Evolutionary conservation across 1,140 invertebrate genomes (phyloP).

Genomic region (Ephestia elutella): DNA sequence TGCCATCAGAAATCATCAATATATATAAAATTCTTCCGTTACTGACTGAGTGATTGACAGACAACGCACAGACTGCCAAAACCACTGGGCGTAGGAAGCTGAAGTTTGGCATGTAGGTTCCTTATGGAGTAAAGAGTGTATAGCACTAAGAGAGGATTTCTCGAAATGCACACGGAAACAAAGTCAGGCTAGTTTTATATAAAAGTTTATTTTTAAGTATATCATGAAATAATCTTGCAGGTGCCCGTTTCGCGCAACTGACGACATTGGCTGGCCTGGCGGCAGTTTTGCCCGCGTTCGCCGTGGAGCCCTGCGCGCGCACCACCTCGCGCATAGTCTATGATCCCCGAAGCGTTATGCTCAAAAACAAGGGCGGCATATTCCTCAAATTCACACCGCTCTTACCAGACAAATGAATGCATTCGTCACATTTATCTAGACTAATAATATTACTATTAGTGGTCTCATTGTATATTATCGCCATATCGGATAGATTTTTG

Average conservation of each 20-base stretch:
- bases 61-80: too few relatives aligned
- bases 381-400: conserved; percentile 48
- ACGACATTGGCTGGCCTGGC: conserved; percentile 46
- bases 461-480: conserved; percentile 2
- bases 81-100: too few relatives aligned
- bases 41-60: too few relatives aligned
- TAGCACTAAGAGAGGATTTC: too few relatives aligned
- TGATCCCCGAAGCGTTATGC: conserved; percentile 61
- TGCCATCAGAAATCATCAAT: too few relatives aligned
- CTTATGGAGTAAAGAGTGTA: too few relatives aligned
- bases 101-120: too few relatives aligned
- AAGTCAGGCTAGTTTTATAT: too few relatives aligned
- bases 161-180: too few relatives aligned
- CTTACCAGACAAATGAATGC: background rate
- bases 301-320: conserved; percentile 47
- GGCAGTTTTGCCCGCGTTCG: conserved; percentile 37
- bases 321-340: conserved; percentile 54
- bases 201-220: too few relatives aligned
- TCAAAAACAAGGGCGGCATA: conserved; percentile 65
- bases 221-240: conserved; percentile 31
- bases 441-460: too few relatives aligned
- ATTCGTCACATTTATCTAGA: background rate
- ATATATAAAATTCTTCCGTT: too few relatives aligned
- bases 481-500: conserved; percentile 4
- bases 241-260: conserved; percentile 56